Conservation (phyloP, 92 coral and sea anemone genomes). For the Heteractis magnifica region DNA sequence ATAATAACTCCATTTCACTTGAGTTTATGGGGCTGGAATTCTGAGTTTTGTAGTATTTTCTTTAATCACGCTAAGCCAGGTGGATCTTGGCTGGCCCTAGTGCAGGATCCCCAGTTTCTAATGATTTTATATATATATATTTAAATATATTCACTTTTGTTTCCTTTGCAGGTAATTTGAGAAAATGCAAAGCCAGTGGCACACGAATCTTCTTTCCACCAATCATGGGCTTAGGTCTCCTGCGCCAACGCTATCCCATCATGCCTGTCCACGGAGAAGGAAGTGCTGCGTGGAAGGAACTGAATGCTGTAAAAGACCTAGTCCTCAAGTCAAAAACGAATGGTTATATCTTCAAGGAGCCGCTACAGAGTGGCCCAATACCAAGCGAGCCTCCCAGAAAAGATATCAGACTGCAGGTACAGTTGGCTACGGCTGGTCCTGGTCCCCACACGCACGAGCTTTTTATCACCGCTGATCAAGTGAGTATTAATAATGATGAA, state of each 20-base stretch:
- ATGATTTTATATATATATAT: too few species aligned
- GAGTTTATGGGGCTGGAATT: too few species aligned
- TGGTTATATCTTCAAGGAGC: slow-evolving; percentile 62
- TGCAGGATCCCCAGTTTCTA: too few species aligned
- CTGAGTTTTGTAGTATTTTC: too few species aligned
- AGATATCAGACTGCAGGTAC: slow-evolving; percentile 42
- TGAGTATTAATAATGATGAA: background rate
- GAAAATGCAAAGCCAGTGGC: slow-evolving; percentile 70
- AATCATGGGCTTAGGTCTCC: slow-evolving; percentile 58
- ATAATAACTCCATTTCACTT: too few species aligned
- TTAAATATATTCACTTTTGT: background rate
- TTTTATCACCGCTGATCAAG: slow-evolving; percentile 25
- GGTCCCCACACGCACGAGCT: slow-evolving; percentile 55
- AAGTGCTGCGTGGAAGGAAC: slow-evolving; percentile 79
- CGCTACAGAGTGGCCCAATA: slow-evolving; percentile 55
- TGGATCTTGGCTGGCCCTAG: too few species aligned
- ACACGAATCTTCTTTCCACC: slow-evolving; percentile 78
- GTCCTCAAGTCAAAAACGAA: slow-evolving; percentile 62
- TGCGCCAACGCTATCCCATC: slow-evolving; percentile 85
- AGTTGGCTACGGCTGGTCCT: slow-evolving; percentile 34
- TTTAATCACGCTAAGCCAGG: too few species aligned
- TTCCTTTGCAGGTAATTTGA: slow-evolving; percentile 27
- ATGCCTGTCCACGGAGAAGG: slow-evolving; percentile 90
- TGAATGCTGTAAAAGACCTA: slow-evolving; percentile 72
- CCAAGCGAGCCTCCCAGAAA: slow-evolving; percentile 60